Base-by-base conservation (phyloP, 2,113 vertebrate genomes). In the Serilophus lunatus region DNA sequence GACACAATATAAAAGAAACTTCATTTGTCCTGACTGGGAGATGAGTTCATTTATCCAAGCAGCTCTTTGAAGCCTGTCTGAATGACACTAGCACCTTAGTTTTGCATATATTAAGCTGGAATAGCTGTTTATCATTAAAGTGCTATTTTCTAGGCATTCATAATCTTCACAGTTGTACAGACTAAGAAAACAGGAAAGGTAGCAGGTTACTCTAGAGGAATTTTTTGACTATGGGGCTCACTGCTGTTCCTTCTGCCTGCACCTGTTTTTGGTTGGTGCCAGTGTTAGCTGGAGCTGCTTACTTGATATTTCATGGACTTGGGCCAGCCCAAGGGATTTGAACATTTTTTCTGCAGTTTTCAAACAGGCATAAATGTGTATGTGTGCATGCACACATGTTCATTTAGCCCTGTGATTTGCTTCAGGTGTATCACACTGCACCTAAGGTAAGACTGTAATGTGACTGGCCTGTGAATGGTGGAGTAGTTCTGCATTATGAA, bases 1-100 rank as follows among this genome's bases (percentile, higher is more conserved):
- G 86, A 60, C 44, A 86, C 56, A 74, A 70, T n/a, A 60, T 81
- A 36, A 90, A 86, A 83, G 35, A 74, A 24, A 20, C 14, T 59
- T 22, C 56, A 63, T 96, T 91, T 95, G 19, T 88, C 88, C 79
- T 96, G 86, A 18, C 49, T 91, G 64, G 59, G 31, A 95, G 31
- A 86, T 42, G 38, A 86, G 38, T 54, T 88, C 14, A 78, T 81
- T 78, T 78, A 69, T 93, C 72, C 60, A 91, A 78, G 45, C 12
- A 86, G 72, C 51, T 57, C 12, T 96, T 90, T 63, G 68, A 29
- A 78, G 47, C 26, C 60, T 68, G 9, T 54, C 65, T 68, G 49
- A 88, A 95, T 45, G 36, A 12, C 56, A 40, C 26, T 51, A 54
- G 24, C 23, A 77, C 13, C 36, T 18, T n/a, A 31, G 13, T 81